Percentiles rank a stretch among this genome's conserved stretches.
Conservation (phyloP, 2,797 vertebrate genomes). For the Kryptopterus vitreolus region DNA sequence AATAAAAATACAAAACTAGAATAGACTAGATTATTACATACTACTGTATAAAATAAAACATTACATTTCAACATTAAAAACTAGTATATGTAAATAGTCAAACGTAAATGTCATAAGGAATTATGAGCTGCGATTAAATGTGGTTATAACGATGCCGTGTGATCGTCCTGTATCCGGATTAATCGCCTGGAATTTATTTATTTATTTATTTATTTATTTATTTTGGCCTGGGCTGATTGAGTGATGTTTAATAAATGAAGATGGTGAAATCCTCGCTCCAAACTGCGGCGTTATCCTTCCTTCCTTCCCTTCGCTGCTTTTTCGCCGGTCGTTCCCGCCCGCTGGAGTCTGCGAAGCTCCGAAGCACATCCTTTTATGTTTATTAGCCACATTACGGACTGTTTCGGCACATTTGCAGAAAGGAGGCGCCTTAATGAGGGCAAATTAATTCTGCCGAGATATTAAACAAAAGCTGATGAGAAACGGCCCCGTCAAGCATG, state of each 20-base stretch:
- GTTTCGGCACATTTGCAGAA: conserved; percentile 78
- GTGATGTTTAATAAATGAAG: conserved; percentile 32
- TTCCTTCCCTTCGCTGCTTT: conserved; percentile 9
- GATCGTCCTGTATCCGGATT: not conserved
- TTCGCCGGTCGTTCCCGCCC: conserved; percentile 10
- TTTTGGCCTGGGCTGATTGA: conserved; percentile 22
- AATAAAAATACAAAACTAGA: no score
- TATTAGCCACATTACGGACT: conserved; percentile 84
- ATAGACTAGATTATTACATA: no score
- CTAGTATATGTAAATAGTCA: no score
- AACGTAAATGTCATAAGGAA: no score
- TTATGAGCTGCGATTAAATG: no score
- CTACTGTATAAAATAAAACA: no score
- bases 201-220: no score
- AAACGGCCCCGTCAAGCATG: conserved; percentile 81
- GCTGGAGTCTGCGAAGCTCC: conserved; percentile 56
- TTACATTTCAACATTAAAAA: no score
- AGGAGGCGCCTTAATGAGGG: conserved; percentile 80
- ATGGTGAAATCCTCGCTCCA: conserved; percentile 14
- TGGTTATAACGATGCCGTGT: no score
- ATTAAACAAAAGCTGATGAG: conserved; percentile 85
- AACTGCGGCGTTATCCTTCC: conserved; percentile 11
- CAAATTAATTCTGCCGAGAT: conserved; percentile 85
- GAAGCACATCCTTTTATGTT: conserved; percentile 81
- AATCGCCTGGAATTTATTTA: conserved; percentile 18